Evolutionary conservation across 2,113 vertebrate genomes (phyloP).

Genomic region (Ailurus styani): DNA sequence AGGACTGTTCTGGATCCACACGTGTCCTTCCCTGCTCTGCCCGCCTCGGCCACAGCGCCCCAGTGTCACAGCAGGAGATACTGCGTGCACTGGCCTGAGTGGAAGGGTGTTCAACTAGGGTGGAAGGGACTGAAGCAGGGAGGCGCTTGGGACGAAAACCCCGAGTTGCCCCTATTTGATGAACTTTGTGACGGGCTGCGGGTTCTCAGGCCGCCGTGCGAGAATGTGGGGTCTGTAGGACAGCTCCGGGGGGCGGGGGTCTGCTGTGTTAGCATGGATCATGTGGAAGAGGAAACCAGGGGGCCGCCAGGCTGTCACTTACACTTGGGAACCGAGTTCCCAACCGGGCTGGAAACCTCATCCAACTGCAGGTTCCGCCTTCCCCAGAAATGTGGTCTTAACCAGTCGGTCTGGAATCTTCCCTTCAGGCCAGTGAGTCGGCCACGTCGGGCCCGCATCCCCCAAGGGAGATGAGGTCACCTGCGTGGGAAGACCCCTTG

Average conservation of each 20-base stretch:
- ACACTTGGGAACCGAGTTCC: background rate
- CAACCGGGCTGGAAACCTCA: background rate
- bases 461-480: background rate
- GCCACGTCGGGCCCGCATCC: background rate
- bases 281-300: background rate
- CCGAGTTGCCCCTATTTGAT: background rate
- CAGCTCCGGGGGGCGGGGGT: no score
- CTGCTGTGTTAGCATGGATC: background rate
- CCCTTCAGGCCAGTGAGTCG: background rate
- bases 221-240: background rate
- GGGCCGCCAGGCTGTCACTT: background rate
- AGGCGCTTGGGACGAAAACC: background rate
- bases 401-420: background rate
- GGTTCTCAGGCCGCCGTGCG: background rate
- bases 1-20: background rate
- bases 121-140: background rate
- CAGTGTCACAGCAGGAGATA: accelerated
- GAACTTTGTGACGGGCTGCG: background rate
- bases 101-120: background rate
- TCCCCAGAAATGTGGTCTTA: background rate
- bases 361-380: background rate
- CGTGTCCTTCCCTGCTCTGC: background rate
- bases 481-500: background rate
- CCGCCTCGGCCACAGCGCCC: accelerated
- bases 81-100: background rate